Percentiles rank a stretch among this genome's conserved stretches.
phyloP scores from a whole-genome alignment of 2,888 invertebrate genomes.

The Caenorhabditis doughertyi region DNA sequence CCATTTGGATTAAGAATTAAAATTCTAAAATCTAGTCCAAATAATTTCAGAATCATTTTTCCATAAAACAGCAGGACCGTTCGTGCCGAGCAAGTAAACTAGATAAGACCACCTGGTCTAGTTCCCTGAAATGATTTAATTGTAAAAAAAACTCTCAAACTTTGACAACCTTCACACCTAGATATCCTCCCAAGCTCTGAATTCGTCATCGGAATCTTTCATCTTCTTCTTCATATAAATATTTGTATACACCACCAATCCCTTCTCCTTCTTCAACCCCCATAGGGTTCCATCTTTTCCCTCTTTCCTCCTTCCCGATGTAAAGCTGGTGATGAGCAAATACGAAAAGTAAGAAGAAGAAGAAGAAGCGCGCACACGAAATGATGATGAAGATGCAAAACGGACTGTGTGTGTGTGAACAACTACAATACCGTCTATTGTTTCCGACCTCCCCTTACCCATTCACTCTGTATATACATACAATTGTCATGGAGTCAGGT shows the following conservation, averaged over 20 bases:
- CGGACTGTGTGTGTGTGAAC: conserved; percentile 58
- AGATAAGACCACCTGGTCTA: no score
- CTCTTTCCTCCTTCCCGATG: conserved; percentile 1
- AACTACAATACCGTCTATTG: conserved; percentile 61
- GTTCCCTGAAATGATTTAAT: no score
- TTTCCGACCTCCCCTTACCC: conserved; percentile 41
- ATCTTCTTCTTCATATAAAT: conserved; percentile 32
- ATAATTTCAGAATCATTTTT: no score
- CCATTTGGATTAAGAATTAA: no score
- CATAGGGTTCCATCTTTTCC: background rate
- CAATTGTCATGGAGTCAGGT: conserved; percentile 42
- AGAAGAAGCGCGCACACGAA: conserved; percentile 51
- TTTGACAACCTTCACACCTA: background rate
- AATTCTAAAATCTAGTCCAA: no score
- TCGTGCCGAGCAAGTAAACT: no score
- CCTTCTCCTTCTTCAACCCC: background rate
- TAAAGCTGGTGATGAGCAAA: conserved; percentile 63
- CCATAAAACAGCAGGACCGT: no score
- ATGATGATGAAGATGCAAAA: conserved; percentile 56
- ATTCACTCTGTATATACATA: conserved; percentile 16
- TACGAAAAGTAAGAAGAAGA: conserved; percentile 49
- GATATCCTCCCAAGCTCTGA: no score
- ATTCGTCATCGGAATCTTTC: background rate
- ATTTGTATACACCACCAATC: conserved; percentile 35
- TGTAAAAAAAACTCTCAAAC: background rate